phyloP scores from a whole-genome alignment of 2,797 vertebrate genomes.

The Helarctos malayanus region DNA sequence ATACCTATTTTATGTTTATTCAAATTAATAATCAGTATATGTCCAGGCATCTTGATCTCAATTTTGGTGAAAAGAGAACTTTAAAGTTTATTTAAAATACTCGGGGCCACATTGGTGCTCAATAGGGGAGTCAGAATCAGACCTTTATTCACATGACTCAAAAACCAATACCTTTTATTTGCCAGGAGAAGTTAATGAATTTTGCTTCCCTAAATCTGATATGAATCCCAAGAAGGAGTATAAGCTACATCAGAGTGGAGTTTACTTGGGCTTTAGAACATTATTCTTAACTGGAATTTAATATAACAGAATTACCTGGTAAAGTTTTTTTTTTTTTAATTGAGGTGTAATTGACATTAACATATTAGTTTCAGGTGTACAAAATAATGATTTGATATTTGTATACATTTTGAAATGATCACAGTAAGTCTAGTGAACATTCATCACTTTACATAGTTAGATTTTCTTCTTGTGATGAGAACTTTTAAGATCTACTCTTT shows the following conservation, averaged over 20 bases:
- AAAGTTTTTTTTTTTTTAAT: not conserved
- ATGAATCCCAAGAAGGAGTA: not conserved
- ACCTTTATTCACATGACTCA: not conserved
- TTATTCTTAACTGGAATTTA: not conserved
- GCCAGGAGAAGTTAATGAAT: not conserved
- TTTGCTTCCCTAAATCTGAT: not conserved
- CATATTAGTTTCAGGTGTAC: not conserved
- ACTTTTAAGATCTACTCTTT: not conserved
- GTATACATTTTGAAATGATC: not conserved
- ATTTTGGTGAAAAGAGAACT: not conserved
- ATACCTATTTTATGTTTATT: not conserved
- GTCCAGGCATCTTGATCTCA: not conserved
- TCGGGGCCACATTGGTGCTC: not conserved
- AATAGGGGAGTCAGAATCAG: not conserved
- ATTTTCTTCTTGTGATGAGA: not conserved
- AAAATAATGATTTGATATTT: not conserved
- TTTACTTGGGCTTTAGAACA: not conserved
- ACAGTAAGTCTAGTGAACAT: not conserved
- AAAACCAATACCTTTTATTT: not conserved
- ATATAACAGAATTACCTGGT: not conserved
- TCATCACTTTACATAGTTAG: not conserved
- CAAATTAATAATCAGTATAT: not conserved
- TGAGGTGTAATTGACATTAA: not conserved
- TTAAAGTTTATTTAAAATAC: slow-evolving; percentile 15
- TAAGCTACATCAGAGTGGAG: not conserved